phyloP scores from a whole-genome alignment of 2,797 vertebrate genomes.

The Halcyon chelicuti region DNA sequence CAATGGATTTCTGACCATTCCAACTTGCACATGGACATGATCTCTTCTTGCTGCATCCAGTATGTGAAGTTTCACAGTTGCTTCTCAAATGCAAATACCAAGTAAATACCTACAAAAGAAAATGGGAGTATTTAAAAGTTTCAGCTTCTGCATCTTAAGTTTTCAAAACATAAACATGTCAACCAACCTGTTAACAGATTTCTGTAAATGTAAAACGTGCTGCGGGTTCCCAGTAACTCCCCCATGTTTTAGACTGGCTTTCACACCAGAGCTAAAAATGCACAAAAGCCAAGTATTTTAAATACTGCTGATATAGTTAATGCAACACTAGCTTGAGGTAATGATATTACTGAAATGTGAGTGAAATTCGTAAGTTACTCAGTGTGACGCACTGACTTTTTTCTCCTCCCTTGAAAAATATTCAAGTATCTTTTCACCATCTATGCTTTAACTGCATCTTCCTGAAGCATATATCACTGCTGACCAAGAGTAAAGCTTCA shows the following conservation, averaged over 20 bases:
- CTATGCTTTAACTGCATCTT: background rate
- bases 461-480: background rate
- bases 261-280: background rate
- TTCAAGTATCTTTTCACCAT: background rate
- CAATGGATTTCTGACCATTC: slow-evolving; percentile 56
- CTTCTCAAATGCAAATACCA: slow-evolving; percentile 96
- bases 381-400: background rate
- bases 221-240: background rate
- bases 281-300: background rate
- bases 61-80: slow-evolving; percentile 69
- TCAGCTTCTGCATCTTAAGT: background rate
- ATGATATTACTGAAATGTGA: background rate
- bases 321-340: background rate
- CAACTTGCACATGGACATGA: slow-evolving; percentile 27
- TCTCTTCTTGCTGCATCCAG: background rate
- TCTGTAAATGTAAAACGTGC: background rate
- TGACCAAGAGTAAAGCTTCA: background rate
- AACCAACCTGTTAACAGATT: background rate
- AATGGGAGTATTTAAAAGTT: background rate
- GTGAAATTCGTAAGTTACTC: background rate
- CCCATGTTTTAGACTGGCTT: background rate
- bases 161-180: background rate
- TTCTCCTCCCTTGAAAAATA: background rate
- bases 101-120: slow-evolving; percentile 88
- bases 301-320: background rate